Base-by-base conservation (phyloP, 2,888 invertebrate genomes). In the Octonoba sinensis region DNA sequence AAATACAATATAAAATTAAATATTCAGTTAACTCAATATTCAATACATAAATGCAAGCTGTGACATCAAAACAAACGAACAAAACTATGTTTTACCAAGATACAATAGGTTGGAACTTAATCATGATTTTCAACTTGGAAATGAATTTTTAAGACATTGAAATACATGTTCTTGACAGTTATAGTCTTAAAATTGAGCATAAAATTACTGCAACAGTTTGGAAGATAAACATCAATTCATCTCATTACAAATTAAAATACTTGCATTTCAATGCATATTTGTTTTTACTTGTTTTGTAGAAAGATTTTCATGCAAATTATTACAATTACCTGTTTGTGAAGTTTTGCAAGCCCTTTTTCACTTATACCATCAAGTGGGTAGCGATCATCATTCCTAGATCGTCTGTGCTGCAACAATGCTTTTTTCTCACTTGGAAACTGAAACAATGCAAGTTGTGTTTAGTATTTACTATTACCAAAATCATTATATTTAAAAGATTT, bases 291-390 rank as follows among this genome's bases (percentile, higher is more conserved):
- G 6, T 36, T 36, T 27, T 27, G 6, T 1, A 36, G 6, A 36
- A 2, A 36, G 6, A 36, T 36, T 36, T 36, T 36, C 11, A 6
- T 12, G 3, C 56, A 51, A 22, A 49, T 8, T 36, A 11, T 36
- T 36, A 36, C 18, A 83, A 85, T 86, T 87, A 96, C 95, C 91
- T 96, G 95, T 88, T 93, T 94, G 89, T 99, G 97, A 69, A 99
- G 91, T 85, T 95, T 92, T 81, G 97, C 93, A 15, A 99, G 91
- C 1, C 94, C 92, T 88, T 95, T 96, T 86, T 96, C 93, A 0
- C 94, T 87, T 24, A 84, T 84, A 3, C 83, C 44, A 87, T 88
- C 60, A 85, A 86, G 59, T 8, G 81, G 62, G 44, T 71, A 71
- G 13, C 36, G 51, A 22, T 22, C 36, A 51, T 77, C 70, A 8